These are phyloP conservation scores for Reticulitermes speratus DNA, from an alignment of 1,140 invertebrate species.

Conservation along the genomic window DNA sequence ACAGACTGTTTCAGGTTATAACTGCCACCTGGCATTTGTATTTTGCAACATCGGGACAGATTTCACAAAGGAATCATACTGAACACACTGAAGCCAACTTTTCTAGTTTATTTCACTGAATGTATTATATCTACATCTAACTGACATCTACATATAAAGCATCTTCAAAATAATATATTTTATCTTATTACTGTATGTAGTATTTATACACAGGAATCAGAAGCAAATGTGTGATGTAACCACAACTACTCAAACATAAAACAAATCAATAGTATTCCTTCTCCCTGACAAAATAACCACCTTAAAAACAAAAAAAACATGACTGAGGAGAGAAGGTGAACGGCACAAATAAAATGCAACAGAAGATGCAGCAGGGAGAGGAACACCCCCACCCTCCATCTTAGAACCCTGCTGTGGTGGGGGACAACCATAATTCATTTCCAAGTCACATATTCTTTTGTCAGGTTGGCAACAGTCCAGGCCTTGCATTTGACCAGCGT, in stretches of 20 bases:
- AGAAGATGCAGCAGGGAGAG: neutral
- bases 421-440: too few species aligned
- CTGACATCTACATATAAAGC: slow-evolving; percentile 3
- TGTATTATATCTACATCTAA: slow-evolving; percentile 12
- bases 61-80: neutral
- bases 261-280: neutral
- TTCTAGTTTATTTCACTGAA: slow-evolving; percentile 5
- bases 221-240: slow-evolving; percentile 9
- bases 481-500: too few species aligned
- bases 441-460: neutral
- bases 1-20: too few species aligned
- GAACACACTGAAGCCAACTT: neutral
- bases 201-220: neutral
- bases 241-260: neutral
- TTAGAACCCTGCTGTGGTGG: neutral
- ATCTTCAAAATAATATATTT: slow-evolving; percentile 12
- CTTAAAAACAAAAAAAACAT: too few species aligned
- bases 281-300: neutral
- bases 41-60: too few species aligned
- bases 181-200: slow-evolving; percentile 17
- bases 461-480: neutral
- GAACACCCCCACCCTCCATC: neutral
- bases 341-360: neutral
- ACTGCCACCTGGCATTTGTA: too few species aligned
- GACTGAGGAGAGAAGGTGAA: neutral